Evolutionary conservation across 1,140 invertebrate species (phyloP), one percentile per base, ranked within the genome.

Genomic region (Brachionus sp.): DNA sequence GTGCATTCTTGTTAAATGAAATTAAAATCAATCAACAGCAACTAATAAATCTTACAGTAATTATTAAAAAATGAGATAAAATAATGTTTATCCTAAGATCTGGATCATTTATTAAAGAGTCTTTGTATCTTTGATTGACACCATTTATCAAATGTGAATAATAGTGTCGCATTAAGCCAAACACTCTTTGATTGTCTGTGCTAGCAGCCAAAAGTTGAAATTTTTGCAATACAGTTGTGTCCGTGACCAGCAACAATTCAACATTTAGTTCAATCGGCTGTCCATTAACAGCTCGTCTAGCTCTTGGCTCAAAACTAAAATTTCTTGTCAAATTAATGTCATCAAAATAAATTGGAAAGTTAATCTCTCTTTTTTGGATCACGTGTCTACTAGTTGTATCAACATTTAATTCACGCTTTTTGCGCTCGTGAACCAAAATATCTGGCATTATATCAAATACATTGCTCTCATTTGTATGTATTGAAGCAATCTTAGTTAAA

Each of bases 51-150:
- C 5, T 62, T 80, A 80, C 77, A 25, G 46, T 37, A 10, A 80
- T 16, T 9, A 80, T 19, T 10, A 57, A 23, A 62, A 80, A 66
- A 39, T 80, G 62, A 10, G 50, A 57, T 29, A 80, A 44, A 19
- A 62, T 62, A 35, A 80, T 80, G 44, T 62, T 80, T 13, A 80
- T 80, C 39, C 77, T 80, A 0, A 80, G 35, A 62, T 80, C 77
- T 10, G 77, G 50, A 13, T 80, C 77, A 16, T 62, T 62, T 39
- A 25, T 29, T 2, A 80, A 12, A 0, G 77, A 80, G 6, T 29
- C 25, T 62, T 80, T 50, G 37, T 80, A 80, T 33, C 77, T 13
- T 33, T 62, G 50, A 53, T 80, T 62, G 9, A 80, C 77, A 5
- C 50, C 77, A 37, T 42, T 57, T 10, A 80, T 80, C 35, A 62